Conservation (phyloP, 2,113 vertebrate species). For the Takifugu bimaculatus region DNA sequence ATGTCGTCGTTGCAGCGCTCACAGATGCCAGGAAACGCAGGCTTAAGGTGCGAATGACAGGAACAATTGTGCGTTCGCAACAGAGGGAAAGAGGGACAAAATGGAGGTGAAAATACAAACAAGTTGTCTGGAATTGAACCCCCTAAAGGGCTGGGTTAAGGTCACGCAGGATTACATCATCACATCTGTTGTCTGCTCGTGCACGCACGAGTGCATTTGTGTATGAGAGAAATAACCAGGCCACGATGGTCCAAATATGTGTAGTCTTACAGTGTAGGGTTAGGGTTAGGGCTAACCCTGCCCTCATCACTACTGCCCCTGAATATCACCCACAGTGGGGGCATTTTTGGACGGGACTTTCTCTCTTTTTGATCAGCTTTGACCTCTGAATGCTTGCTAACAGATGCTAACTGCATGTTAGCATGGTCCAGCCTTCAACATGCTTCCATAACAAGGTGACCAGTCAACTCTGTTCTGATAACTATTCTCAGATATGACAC, state of each 20-base stretch:
- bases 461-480: too few relatives aligned
- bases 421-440: background rate
- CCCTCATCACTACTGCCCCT: slow-evolving; percentile 3
- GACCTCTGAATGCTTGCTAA: slow-evolving; percentile 36
- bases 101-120: slow-evolving; percentile 10
- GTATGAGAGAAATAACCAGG: background rate
- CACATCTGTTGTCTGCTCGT: background rate
- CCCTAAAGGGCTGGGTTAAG: slow-evolving; percentile 1
- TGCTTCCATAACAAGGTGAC: background rate
- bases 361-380: slow-evolving; percentile 34
- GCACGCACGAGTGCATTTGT: background rate
- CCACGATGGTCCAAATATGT: background rate
- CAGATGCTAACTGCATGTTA: slow-evolving; percentile 18
- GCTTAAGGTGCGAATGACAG: slow-evolving; percentile 19
- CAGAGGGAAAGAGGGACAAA: slow-evolving; percentile 14
- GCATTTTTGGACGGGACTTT: slow-evolving; percentile 26
- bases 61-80: slow-evolving; percentile 14
- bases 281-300: background rate
- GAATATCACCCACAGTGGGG: slow-evolving; percentile 26
- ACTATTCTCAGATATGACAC: too few relatives aligned
- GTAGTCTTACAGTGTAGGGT: background rate
- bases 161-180: slow-evolving; percentile 6
- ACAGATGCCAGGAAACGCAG: too few relatives aligned
- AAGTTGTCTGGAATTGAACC: slow-evolving; percentile 20
- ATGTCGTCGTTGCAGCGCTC: too few relatives aligned